Percentiles rank a stretch among this genome's conserved stretches.
Conservation (phyloP, 2,797 vertebrate species). For the Bradypodion ventrale region DNA sequence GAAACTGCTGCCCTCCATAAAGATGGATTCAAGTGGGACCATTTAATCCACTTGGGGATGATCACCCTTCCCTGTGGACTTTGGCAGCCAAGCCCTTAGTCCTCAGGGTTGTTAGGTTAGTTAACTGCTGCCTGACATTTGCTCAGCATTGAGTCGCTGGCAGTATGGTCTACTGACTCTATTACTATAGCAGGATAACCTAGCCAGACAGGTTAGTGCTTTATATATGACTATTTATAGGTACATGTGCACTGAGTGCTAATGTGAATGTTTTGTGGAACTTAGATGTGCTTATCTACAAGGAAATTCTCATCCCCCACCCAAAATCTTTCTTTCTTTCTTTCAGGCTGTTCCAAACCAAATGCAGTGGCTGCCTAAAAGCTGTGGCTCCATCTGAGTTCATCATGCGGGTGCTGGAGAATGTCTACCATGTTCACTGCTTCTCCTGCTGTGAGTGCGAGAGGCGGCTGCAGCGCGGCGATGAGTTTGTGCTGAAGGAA, state of each 20-base stretch:
- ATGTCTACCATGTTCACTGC: conserved; percentile 90
- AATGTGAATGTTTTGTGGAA: neutral
- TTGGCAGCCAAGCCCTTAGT: no score
- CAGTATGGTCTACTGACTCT: no score
- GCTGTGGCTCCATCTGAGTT: conserved; percentile 87
- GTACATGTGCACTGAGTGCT: neutral
- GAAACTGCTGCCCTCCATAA: no score
- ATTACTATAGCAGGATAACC: no score
- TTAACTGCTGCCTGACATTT: no score
- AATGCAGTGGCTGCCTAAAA: conserved; percentile 89
- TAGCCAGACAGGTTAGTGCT: no score
- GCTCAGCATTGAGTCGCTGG: no score
- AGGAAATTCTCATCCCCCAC: no score
- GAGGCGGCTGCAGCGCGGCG: conserved; percentile 86
- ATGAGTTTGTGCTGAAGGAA: conserved; percentile 92
- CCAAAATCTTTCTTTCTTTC: neutral
- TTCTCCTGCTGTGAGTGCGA: conserved; percentile 95
- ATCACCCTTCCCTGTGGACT: no score
- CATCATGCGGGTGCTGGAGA: conserved; percentile 89
- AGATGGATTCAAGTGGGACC: no score
- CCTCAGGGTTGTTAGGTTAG: no score
- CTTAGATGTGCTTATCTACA: neutral
- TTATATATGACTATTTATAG: neutral
- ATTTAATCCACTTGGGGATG: no score
- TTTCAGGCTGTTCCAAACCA: conserved; percentile 86